These are phyloP conservation scores for mouse (Mus musculus) DNA, from an alignment of 2,113 vertebrate species.

Conservation along the genomic window DNA sequence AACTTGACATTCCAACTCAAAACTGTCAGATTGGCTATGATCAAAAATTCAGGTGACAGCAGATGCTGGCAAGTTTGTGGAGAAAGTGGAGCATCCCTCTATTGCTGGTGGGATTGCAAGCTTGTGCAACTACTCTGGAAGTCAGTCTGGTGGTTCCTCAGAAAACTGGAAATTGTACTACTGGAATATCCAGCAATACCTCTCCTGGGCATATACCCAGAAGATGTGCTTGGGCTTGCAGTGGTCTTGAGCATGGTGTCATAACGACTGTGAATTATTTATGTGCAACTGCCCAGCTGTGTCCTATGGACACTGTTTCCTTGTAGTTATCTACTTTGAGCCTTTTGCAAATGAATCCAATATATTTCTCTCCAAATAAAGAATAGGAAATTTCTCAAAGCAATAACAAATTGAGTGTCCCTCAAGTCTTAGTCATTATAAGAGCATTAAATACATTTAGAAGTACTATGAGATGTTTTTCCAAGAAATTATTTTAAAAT, in stretches of 20 bases:
- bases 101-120: too few species aligned
- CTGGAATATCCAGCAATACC: too few species aligned
- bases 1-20: too few species aligned
- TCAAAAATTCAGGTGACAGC: too few species aligned
- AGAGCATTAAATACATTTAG: neutral
- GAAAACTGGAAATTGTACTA: too few species aligned
- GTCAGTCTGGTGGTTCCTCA: too few species aligned
- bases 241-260: neutral
- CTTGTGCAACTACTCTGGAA: too few species aligned
- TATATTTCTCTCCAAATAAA: neutral
- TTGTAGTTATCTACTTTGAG: neutral
- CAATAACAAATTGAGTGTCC: neutral
- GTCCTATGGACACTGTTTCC: neutral
- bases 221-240: neutral
- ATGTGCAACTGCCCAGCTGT: neutral
- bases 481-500: conserved; percentile 39
- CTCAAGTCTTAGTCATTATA: neutral
- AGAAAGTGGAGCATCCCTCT: too few species aligned
- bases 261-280: too few species aligned
- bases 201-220: too few species aligned
- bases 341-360: neutral
- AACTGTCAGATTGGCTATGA: too few species aligned
- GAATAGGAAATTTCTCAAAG: neutral
- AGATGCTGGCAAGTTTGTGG: too few species aligned
- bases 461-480: neutral